These are phyloP conservation scores for Thumatha senex DNA, from an alignment of 2,888 invertebrate species.

Conservation along the genomic window DNA sequence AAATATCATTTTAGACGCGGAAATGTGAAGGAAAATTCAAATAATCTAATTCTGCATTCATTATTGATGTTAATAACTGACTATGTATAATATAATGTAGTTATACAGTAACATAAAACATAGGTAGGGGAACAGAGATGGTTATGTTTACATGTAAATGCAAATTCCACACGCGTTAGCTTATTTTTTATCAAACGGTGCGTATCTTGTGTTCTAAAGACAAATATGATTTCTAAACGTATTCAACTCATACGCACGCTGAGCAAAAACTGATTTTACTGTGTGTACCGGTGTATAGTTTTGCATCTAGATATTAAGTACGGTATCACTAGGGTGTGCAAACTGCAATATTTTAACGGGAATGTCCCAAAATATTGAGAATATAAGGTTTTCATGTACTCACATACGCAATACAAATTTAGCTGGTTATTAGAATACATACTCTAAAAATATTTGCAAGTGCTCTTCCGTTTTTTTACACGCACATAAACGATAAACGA, in stretches of 20 bases:
- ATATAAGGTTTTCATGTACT: not conserved
- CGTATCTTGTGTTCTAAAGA: conserved; percentile 14
- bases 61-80: no score
- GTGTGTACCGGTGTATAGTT: conserved; percentile 27
- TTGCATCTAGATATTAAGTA: conserved; percentile 32
- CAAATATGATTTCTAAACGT: conserved; percentile 34
- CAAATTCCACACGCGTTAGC: conserved; percentile 16
- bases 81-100: no score
- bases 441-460: no score
- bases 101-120: no score
- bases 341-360: not conserved
- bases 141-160: no score
- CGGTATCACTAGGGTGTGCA: conserved; percentile 11
- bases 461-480: no score
- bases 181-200: conserved; percentile 21
- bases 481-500: no score
- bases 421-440: no score
- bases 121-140: no score
- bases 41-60: no score
- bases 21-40: not conserved
- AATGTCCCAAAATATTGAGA: not conserved
- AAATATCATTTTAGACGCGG: no score
- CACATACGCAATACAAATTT: no score
- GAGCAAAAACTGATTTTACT: conserved; percentile 35
- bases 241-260: conserved; percentile 4